Conservation (phyloP, 2,888 invertebrate species). For the Mylabris sibirica region DNA sequence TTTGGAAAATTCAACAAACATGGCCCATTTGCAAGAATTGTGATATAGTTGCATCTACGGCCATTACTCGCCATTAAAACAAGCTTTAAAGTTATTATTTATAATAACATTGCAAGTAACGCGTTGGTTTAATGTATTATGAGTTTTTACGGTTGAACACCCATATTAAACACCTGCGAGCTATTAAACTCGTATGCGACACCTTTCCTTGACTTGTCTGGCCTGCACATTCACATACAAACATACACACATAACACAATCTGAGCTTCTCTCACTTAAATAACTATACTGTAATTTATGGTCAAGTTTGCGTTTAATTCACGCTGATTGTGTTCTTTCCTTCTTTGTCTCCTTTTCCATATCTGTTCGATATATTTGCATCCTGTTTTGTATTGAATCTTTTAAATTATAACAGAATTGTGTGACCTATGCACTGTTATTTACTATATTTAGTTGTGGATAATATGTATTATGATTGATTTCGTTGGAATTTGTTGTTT, state of each 20-base stretch:
- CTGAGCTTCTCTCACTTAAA: conserved; percentile 43
- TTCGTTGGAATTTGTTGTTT: neutral
- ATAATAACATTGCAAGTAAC: conserved; percentile 53
- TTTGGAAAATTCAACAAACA: neutral
- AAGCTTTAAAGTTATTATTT: conserved; percentile 51
- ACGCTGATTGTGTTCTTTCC: conserved; percentile 30
- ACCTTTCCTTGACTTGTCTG: conserved; percentile 49
- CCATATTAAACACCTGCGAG: conserved; percentile 51
- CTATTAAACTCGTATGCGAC: conserved; percentile 48
- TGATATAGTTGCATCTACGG: conserved; percentile 40
- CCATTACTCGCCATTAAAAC: conserved; percentile 46
- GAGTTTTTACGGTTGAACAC: conserved; percentile 52
- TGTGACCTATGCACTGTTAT: neutral
- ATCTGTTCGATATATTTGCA: conserved; percentile 30
- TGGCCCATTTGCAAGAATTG: conserved; percentile 22
- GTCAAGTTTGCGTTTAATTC: conserved; percentile 54
- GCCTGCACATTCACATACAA: conserved; percentile 32
- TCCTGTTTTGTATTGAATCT: conserved; percentile 48
- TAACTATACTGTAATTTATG: conserved; percentile 49
- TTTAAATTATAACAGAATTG: conserved; percentile 26
- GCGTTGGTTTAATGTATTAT: conserved; percentile 53
- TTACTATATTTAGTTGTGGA: too few relatives aligned
- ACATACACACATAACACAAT: conserved; percentile 31
- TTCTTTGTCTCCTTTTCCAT: conserved; percentile 38
- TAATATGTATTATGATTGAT: conserved; percentile 9